Conservation (phyloP, 2,797 vertebrate genomes). For the Erithacus rubecula region DNA sequence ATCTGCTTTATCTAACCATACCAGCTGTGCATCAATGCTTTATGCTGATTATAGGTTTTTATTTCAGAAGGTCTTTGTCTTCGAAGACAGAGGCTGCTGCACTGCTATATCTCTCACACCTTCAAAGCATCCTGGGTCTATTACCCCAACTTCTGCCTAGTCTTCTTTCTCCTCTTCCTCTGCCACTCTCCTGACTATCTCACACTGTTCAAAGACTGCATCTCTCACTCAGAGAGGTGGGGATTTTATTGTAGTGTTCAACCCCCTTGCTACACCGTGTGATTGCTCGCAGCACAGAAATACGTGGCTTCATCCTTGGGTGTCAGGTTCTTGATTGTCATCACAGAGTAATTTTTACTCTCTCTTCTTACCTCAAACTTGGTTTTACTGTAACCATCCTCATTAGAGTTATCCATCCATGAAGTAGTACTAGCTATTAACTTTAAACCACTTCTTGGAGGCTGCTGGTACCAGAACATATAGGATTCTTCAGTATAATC, state of each 20-base stretch:
- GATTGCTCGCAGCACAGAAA: background rate
- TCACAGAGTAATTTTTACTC: accelerated
- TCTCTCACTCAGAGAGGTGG: background rate
- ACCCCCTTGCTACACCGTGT: background rate
- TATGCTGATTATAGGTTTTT: background rate
- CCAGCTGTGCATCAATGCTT: background rate
- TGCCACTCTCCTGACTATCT: background rate
- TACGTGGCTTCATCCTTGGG: background rate
- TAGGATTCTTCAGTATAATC: background rate
- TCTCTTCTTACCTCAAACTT: background rate
- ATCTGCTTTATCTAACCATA: background rate
- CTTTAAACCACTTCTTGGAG: background rate
- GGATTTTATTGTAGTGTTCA: background rate
- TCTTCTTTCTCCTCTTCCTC: background rate
- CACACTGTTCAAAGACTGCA: background rate
- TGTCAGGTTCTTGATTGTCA: conserved; percentile 24
- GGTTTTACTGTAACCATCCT: background rate
- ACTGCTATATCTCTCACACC: background rate
- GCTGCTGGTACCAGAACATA: background rate
- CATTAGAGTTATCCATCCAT: background rate
- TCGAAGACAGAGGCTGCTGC: background rate
- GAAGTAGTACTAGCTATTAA: background rate
- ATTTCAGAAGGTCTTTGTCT: background rate
- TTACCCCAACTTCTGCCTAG: background rate
- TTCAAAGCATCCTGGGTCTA: background rate